A percentile compares a stretch with the other conserved stretches of the same genome.
Conservation (phyloP, 92 coral and sea anemone species). For the Phymanthus crucifer region DNA sequence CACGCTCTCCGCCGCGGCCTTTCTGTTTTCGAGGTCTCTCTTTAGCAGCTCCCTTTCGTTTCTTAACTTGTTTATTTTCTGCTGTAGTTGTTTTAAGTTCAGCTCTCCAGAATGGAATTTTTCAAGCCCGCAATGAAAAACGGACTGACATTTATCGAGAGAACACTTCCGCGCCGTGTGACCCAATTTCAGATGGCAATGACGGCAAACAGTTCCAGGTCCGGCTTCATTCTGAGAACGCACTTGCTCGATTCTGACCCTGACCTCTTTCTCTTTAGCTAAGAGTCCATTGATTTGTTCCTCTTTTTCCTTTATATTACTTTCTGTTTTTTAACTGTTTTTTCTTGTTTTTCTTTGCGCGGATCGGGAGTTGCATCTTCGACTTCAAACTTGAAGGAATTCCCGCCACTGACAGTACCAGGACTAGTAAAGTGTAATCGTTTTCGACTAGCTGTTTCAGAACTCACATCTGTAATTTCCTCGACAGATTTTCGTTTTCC, state of each 20-base stretch:
- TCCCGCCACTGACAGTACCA: neutral
- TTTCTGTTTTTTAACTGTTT: slow-evolving; percentile 3
- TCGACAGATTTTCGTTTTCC: slow-evolving; percentile 2
- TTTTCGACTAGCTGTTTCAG: neutral
- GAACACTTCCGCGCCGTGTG: neutral
- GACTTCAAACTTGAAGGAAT: neutral
- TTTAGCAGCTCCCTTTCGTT: neutral
- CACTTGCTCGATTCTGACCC: neutral
- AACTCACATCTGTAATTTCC: neutral
- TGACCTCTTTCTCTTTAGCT: neutral
- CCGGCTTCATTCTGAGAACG: slow-evolving; percentile 5
- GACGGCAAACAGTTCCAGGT: neutral
- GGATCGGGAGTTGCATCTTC: neutral
- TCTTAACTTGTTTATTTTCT: neutral
- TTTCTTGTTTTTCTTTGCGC: neutral
- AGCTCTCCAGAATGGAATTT: neutral
- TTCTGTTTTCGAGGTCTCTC: neutral
- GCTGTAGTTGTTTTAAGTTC: neutral
- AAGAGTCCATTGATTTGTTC: neutral
- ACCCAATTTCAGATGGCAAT: neutral
- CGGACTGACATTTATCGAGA: neutral
- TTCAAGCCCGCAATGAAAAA: neutral
- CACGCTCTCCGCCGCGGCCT: neutral
- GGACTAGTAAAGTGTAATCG: neutral
- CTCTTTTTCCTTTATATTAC: slow-evolving; percentile 6